Conservation (phyloP, 2,113 vertebrate species). For the Vimba vimba region DNA sequence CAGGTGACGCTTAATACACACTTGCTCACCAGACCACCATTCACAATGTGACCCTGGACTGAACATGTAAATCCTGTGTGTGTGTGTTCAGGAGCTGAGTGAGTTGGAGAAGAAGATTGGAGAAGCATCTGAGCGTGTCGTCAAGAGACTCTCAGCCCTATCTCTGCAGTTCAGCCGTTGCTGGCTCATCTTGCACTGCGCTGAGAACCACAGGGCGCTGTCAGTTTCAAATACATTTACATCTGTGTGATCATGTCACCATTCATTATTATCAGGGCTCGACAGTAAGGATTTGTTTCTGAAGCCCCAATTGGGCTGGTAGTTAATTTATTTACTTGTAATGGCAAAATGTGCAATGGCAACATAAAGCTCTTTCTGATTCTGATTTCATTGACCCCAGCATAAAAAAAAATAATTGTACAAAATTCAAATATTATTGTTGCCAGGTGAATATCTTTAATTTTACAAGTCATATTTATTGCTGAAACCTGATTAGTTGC, state of each 20-base stretch:
- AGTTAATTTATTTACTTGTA: no score
- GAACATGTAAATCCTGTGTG: background rate
- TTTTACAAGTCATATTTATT: no score
- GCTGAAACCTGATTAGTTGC: no score
- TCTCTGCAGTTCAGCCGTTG: constrained; percentile 89
- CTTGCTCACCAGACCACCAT: background rate
- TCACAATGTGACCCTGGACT: background rate
- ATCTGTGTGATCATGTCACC: background rate
- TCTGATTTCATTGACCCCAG: no score
- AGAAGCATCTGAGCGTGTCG: constrained; percentile 77
- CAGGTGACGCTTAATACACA: constrained; percentile 79
- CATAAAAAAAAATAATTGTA: no score
- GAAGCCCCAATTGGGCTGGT: no score
- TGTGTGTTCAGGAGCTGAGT: constrained; percentile 75
- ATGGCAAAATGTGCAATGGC: no score
- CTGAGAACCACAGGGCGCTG: constrained; percentile 42
- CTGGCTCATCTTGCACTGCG: constrained; percentile 87
- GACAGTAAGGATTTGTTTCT: no score
- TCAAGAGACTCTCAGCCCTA: constrained; percentile 82
- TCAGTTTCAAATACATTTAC: constrained; percentile 20
- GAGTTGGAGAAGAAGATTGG: constrained; percentile 77
- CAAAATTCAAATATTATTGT: no score
- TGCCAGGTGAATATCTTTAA: no score
- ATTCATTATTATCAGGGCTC: background rate
- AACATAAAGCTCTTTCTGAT: no score